Evolutionary conservation across 2,888 invertebrate genomes (phyloP), one percentile per base, ranked within the genome.

Genomic region (Dysmachus trigonus): DNA sequence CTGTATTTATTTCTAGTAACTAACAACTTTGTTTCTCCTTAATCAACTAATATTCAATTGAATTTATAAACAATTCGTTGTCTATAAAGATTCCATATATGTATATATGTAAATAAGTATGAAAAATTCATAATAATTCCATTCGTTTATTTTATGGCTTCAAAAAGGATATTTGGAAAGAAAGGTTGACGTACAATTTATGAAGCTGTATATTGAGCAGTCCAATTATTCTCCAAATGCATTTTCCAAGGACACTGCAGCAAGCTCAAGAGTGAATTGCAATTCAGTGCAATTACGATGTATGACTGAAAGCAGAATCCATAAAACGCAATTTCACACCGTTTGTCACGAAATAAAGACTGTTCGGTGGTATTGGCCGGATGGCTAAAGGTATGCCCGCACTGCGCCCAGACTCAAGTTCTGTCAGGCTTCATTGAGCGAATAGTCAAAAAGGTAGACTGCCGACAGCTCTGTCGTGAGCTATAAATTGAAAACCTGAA

Each of bases 401-500:
- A 79, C 31, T 31, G 51, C 79, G n/a, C 47, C 47, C 30, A 51
- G 51, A 51, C 31, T 31, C 47, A 5, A 30, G 22, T 4, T 31
- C 79, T 79, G 79, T 79, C 79, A 79, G 79, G 30, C 51, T 79
- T 79, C 79, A 82, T 62, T 82, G 71, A 82, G 71, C 38, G 62
- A 53, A 38, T 82, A 71, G 62, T 62, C 31, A 33, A 82, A 84
- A 84, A 84, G 73, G 73, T 73, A 41, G 7, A 62, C 73, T 85
- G 85, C 85, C 76, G 85, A 85, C 85, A 85, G 85, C 53, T 85
- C 53, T 77, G 85, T 85, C 85, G 85, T 85, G 85, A 85, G 85
- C 41, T 77, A 85, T 85, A 85, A 85, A 85, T 85, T 85, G 76
- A 73, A 85, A 85, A 85, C 85, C 85, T 85, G 85, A 85, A 85